Evolutionary conservation across 2,888 invertebrate genomes (phyloP).

Genomic region (Aradus depressus): DNA sequence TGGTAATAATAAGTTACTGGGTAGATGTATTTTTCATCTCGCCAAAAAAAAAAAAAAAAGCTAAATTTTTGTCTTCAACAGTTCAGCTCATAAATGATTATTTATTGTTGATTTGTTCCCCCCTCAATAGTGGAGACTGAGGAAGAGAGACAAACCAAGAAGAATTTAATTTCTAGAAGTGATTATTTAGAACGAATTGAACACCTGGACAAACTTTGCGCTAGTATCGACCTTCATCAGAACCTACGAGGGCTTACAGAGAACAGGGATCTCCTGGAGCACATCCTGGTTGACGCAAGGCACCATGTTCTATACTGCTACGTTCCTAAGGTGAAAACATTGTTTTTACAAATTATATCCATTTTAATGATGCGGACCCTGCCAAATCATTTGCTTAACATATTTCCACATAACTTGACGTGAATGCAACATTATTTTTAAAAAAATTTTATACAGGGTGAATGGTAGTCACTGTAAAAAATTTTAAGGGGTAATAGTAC

Average conservation of each 20-base stretch:
- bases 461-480: no score
- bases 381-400: no score
- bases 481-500: no score
- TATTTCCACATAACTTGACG: no score
- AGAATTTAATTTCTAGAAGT: slow-evolving; percentile 10
- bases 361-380: background rate
- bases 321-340: slow-evolving; percentile 70
- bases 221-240: background rate
- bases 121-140: no score
- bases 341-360: background rate
- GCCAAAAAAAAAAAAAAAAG: no score
- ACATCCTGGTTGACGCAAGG: slow-evolving; percentile 71
- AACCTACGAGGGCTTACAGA: slow-evolving; percentile 7
- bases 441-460: no score
- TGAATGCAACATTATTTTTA: background rate
- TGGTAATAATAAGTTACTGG: no score
- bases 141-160: slow-evolving; percentile 4
- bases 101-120: no score
- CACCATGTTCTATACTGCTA: slow-evolving; percentile 83
- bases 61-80: no score
- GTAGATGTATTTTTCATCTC: no score
- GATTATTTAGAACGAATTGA: slow-evolving; percentile 13
- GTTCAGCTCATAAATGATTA: no score
- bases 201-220: slow-evolving; percentile 11
- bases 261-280: slow-evolving; percentile 49